Evolutionary conservation across 2,113 vertebrate species (phyloP), one percentile per base, ranked within the genome.

Genomic region (Columbina picui): DNA sequence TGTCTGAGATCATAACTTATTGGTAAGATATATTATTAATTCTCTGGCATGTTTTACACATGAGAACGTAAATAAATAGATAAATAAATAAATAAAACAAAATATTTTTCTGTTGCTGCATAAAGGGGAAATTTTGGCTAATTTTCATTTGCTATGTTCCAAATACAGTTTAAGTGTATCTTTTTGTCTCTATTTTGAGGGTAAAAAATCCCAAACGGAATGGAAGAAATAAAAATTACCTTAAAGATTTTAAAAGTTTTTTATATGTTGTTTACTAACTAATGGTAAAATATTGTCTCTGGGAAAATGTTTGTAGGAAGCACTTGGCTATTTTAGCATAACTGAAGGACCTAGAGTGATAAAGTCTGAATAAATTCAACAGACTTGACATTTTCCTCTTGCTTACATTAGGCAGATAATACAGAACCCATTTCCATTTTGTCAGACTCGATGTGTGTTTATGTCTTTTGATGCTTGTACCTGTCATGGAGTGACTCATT

Each of bases 21-120:
- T 92, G 86, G 27, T 29, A 93, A 97, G 90, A 90, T 86, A 77
- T 20, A 34, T 90, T 90, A 85, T 77, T 92, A 86, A 90, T 83
- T 86, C 32, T 83, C 63, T 92, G 71, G 14, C 29, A 50, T 1
- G 1, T 88, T 92, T 80, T 84, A 77, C 38, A 52, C 1, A 0
- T 84, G 32, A 87, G 30, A 87, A 64, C 36, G 45, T 41, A 27
- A 77, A 91, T 64, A 87, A 91, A 76, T 27, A 90, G 14, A 89
- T 55, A 84, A 89, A 87, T 56, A 50, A 74, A 60, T 82, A 92
- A 77, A 84, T 68, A 64, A 89, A 71, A 8, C 11, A 3, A 91
- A 89, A 64, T 68, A 56, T 49, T 90, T 94, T 57, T 78, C 38
- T 84, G 2, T 32, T 89, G 47, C 56, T 34, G 25, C 12, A 15